Percentiles rank a stretch among this genome's conserved stretches.
These are phyloP conservation scores for Charaxes varanes DNA, from an alignment of 1,140 invertebrate genomes.

Conservation along the genomic window DNA sequence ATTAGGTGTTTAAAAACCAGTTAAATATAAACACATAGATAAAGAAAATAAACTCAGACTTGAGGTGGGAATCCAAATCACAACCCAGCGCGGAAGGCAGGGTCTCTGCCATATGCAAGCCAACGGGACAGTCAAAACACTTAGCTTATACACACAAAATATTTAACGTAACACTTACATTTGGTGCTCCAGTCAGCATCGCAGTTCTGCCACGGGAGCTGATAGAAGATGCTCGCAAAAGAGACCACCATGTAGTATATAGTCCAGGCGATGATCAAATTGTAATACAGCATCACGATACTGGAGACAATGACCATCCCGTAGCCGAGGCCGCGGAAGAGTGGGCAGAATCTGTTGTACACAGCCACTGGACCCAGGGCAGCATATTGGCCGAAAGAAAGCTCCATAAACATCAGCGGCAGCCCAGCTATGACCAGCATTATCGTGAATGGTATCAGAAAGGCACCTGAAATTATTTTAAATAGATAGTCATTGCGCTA, in stretches of 20 bases:
- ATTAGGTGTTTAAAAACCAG: too few relatives aligned
- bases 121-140: too few relatives aligned
- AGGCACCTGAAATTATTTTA: constrained; percentile 77
- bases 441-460: constrained; percentile 87
- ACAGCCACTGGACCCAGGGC: constrained; percentile 83
- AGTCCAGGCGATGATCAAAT: constrained; percentile 90
- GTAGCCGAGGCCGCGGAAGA: constrained; percentile 84
- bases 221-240: constrained; percentile 76
- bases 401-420: constrained; percentile 92
- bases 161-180: constrained; percentile 64
- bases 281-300: constrained; percentile 89
- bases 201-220: constrained; percentile 87
- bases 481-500: too few relatives aligned
- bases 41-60: too few relatives aligned
- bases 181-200: constrained; percentile 83
- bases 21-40: too few relatives aligned
- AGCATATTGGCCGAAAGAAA: constrained; percentile 85
- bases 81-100: too few relatives aligned
- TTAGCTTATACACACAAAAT: too few relatives aligned
- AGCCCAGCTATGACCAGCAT: constrained; percentile 91
- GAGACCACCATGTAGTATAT: constrained; percentile 89
- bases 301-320: constrained; percentile 89
- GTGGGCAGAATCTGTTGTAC: constrained; percentile 81
- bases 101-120: too few relatives aligned
- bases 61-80: too few relatives aligned